Base-by-base conservation (phyloP, 2,797 vertebrate species). In the Macropodus opercularis region DNA sequence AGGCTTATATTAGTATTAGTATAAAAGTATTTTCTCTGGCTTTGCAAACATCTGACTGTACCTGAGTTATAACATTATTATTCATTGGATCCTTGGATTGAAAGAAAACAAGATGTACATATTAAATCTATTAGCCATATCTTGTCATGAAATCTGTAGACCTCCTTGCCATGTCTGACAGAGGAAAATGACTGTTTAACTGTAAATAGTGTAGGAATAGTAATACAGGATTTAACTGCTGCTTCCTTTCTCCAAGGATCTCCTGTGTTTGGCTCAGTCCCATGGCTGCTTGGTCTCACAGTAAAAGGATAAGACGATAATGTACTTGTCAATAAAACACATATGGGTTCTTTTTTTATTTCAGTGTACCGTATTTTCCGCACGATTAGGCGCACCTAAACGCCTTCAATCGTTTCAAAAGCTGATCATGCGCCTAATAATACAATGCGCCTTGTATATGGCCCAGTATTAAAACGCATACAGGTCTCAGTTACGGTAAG, bases 181-280 rank as follows among this genome's bases (percentile, higher is more conserved):
- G 89, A 90, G 73, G 72, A 87, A 82, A 83, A 85, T 89, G 89
- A 90, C 90, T 87, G 89, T 87, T 91, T 76, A 89, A 68, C 39
- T 89, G 87, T 90, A 92, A 83, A 89, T 91, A 90, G 61, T 86
- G 82, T 90, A 90, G 85, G 58, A 75, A 86, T 77, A 85, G 77
- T 52, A 60, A 71, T 52, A 83, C 69, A 88, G 77, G 67, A 83
- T 86, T 78, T 76, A 82, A 75, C 31, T 29, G 72, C 79, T 85
- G 82, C 68, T 77, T 85, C 78, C 85, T 80, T 62, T 75, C 56
- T 85, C 84, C 77, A 75, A 74, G 83, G 89, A 84, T 87, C 74
- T 3, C 61, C 44, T 58, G 39, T 40, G 62, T 83, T 82, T 80
- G 84, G 86, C 21, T 88, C 81, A 86, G 88, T 86, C 84, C 89